Evolutionary conservation across 2,797 vertebrate genomes (phyloP).

Genomic region (Onychomys leucogaster): DNA sequence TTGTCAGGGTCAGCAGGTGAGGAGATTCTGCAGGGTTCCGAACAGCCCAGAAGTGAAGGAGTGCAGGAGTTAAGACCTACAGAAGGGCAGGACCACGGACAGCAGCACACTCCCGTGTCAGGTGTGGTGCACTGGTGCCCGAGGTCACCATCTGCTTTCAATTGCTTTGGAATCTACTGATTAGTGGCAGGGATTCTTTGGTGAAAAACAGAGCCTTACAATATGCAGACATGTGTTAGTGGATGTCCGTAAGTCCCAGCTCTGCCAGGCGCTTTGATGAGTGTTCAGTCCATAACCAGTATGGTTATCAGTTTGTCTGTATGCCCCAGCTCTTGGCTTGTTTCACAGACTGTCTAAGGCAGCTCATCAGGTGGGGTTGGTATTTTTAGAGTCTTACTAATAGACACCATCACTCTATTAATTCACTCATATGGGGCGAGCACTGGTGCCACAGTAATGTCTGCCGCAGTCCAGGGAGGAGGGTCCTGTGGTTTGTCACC

Average conservation of each 20-base stretch:
- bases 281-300: not conserved
- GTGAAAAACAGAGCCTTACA: not conserved
- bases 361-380: fast-evolving
- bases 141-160: not conserved
- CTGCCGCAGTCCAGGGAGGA: not conserved
- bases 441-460: not conserved
- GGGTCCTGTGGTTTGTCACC: too few species aligned
- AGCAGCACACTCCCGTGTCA: not conserved
- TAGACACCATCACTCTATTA: not conserved
- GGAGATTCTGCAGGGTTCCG: not conserved
- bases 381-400: not conserved
- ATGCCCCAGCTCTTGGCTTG: not conserved
- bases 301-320: fast-evolving
- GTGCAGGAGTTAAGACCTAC: fast-evolving
- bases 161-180: fast-evolving
- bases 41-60: not conserved
- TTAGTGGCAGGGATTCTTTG: too few species aligned
- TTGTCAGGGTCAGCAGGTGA: not conserved
- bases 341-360: not conserved
- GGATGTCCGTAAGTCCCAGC: not conserved
- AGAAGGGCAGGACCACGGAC: constrained; percentile 73
- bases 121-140: fast-evolving
- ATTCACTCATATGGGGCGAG: fast-evolving
- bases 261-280: not conserved
- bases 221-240: fast-evolving